Evolutionary conservation across 2,797 vertebrate genomes (phyloP), one percentile per base, ranked within the genome.

Genomic region (Heteromormyrus szaboi): DNA sequence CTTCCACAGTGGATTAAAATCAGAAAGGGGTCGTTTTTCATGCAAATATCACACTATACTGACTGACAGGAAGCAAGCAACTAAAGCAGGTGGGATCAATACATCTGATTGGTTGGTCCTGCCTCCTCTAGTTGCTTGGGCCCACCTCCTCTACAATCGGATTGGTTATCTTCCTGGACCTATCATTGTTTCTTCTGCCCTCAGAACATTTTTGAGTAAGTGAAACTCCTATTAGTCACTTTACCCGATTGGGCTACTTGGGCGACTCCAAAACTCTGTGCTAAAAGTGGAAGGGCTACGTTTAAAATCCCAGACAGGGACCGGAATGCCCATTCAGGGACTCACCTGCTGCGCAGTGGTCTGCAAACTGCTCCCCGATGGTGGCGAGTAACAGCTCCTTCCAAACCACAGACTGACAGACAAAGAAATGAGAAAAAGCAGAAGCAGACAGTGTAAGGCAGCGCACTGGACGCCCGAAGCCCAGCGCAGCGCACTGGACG

Each of bases 341-440:
- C 85, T 95, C 96, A 99, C 98, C 98, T 96, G 96, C 93, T 76
- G 97, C 96, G 91, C 97, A 98, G 89, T 95, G 97, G 90, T 96
- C 98, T 92, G 96, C 94, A 96, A 99, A 99, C 93, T 99, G 99
- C 90, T 99, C 98, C 90, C 99, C 99, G 91, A 98, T 98, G 8
- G 97, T 97, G 53, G 98, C 98, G 94, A 99, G 94, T 14, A 99
- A 94, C 88, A 99, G 91, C 92, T 99, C 98, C 93, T 98, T 99
- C 98, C 98, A 99, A 91, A 98, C 97, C 90, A 95, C 96, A 92
- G 94, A 93, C 98, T 99, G 92, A 91, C 50, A 68, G 53, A 90
- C 90, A 25, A 33, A 37, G 29, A 4, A 33, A 72, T 17, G 8
- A 51, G 81, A 88, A 62, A 87, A 56, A 9, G 48, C 17, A 46